phyloP scores from a whole-genome alignment of 2,888 invertebrate genomes.

The Pammene fasciana region DNA sequence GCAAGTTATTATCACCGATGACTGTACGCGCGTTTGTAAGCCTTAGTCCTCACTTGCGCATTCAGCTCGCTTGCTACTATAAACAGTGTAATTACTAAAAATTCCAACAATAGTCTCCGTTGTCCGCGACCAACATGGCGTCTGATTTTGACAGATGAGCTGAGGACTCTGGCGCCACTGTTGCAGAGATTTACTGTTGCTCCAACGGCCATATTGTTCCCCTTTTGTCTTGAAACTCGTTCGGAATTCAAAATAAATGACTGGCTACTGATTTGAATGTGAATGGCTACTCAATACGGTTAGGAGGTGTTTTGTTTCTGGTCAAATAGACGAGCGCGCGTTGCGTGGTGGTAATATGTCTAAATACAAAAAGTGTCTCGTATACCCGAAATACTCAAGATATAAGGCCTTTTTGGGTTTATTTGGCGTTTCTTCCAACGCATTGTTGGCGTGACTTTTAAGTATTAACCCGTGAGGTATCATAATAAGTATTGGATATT shows the following conservation, averaged over 20 bases:
- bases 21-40: not conserved
- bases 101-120: constrained; percentile 45
- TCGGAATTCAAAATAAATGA: constrained; percentile 77
- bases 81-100: constrained; percentile 42
- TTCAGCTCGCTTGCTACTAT: constrained; percentile 40
- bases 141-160: constrained; percentile 75
- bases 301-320: constrained; percentile 72
- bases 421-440: constrained; percentile 13
- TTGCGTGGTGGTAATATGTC: constrained; percentile 44
- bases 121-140: constrained; percentile 67
- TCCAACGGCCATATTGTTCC: constrained; percentile 76
- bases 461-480: constrained; percentile 38
- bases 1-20: no score
- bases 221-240: constrained; percentile 69
- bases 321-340: constrained; percentile 59
- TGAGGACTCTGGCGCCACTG: constrained; percentile 77
- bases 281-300: constrained; percentile 76
- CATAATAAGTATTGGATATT: constrained; percentile 42
- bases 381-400: not conserved
- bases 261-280: constrained; percentile 81
- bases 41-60: constrained; percentile 29
- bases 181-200: constrained; percentile 77
- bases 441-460: constrained; percentile 40
- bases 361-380: constrained; percentile 13
- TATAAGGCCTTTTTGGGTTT: constrained; percentile 23